These are phyloP conservation scores for Acromyrmex echinatior DNA, from an alignment of 1,140 invertebrate species.

Conservation along the genomic window DNA sequence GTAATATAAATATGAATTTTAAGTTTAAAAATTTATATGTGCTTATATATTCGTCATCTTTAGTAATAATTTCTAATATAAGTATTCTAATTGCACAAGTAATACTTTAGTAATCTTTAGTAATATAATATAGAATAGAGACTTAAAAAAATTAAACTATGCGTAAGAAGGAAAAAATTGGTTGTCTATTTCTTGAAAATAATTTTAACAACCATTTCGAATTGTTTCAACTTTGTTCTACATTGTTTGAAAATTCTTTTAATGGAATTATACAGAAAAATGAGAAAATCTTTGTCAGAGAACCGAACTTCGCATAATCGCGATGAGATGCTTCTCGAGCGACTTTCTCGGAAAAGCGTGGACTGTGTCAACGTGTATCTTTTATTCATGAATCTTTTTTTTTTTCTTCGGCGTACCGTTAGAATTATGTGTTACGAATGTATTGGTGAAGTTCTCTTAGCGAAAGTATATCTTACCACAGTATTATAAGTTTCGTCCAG, in stretches of 20 bases:
- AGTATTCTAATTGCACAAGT: no score
- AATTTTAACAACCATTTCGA: constrained; percentile 24
- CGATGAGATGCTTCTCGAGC: constrained; percentile 45
- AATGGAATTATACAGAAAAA: constrained; percentile 40
- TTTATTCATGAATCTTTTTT: constrained; percentile 58
- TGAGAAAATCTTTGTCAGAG: constrained; percentile 56
- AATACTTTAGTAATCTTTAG: no score
- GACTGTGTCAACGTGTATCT: constrained; percentile 56
- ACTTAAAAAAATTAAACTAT: neutral
- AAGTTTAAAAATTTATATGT: neutral
- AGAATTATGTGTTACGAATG: constrained; percentile 56
- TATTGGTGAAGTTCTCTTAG: constrained; percentile 56
- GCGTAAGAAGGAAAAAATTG: neutral
- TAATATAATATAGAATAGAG: neutral
- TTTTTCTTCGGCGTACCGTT: constrained; percentile 21
- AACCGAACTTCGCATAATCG: constrained; percentile 53
- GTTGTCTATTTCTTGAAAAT: constrained; percentile 26
- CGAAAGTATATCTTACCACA: constrained; percentile 45
- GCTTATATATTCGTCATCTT: neutral
- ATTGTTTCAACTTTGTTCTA: constrained; percentile 27
- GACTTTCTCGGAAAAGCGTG: constrained; percentile 35
- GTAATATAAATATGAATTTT: neutral
- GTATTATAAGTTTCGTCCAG: constrained; percentile 54
- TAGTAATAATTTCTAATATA: no score
- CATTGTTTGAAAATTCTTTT: constrained; percentile 50